Evolutionary conservation across 2,113 vertebrate genomes (phyloP).

Genomic region (Aepyceros melampus): DNA sequence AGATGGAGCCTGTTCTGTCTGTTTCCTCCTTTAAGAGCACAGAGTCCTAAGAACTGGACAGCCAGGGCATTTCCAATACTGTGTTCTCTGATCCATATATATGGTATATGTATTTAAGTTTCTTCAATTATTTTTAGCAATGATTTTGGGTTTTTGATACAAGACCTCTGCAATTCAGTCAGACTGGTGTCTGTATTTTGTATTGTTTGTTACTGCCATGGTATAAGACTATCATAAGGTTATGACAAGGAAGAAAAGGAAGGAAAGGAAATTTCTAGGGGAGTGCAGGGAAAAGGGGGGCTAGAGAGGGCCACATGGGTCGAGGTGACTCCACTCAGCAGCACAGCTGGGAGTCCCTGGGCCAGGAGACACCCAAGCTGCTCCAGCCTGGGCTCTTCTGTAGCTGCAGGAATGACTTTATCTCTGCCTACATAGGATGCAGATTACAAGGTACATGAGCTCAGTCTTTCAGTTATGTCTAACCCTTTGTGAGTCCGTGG

Average conservation of each 20-base stretch:
- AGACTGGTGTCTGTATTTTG: background rate
- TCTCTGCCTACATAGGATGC: background rate
- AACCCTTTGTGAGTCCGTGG: background rate
- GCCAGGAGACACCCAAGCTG: background rate
- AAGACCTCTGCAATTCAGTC: background rate
- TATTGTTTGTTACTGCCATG: background rate
- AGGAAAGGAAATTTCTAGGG: background rate
- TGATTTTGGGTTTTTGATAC: rapidly evolving
- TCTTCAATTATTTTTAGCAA: background rate
- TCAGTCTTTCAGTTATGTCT: background rate
- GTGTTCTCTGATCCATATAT: background rate
- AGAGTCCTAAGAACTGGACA: background rate
- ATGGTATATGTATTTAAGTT: background rate
- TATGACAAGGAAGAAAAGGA: background rate
- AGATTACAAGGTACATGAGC: background rate
- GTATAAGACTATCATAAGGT: background rate
- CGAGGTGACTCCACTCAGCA: background rate
- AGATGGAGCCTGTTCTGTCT: background rate
- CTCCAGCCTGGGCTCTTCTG: background rate
- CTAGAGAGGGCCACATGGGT: background rate
- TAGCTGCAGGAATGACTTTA: background rate
- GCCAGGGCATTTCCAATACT: background rate
- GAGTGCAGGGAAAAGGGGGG: background rate
- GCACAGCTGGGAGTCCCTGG: background rate
- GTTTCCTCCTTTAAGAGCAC: background rate